phyloP scores from a whole-genome alignment of 1,140 invertebrate species.

The Cataglyphis hispanica region DNA sequence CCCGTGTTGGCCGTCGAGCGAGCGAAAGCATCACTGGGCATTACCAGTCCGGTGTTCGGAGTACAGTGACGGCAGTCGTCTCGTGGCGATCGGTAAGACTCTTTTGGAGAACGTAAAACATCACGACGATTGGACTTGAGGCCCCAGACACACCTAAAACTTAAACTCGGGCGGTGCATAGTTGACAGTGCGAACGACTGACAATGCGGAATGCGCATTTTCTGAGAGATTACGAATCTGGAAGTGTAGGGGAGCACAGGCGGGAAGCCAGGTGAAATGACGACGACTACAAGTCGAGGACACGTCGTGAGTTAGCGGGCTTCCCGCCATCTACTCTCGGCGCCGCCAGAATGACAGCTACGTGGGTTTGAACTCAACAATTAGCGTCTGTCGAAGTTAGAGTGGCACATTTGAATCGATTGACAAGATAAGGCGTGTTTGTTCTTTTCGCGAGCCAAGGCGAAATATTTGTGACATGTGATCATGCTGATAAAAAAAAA shows the following conservation, averaged over 20 bases:
- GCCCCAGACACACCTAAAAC: neutral
- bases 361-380: neutral
- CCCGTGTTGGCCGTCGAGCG: slow-evolving; percentile 24
- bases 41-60: slow-evolving; percentile 64
- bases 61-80: slow-evolving; percentile 56
- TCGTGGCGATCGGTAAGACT: neutral
- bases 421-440: neutral
- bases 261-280: slow-evolving; percentile 9
- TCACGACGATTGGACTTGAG: neutral
- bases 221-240: neutral
- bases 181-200: slow-evolving; percentile 3
- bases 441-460: neutral
- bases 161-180: neutral
- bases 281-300: neutral
- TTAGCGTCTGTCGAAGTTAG: neutral
- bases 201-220: slow-evolving; percentile 39
- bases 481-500: slow-evolving; percentile 16
- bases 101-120: slow-evolving; percentile 10
- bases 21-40: slow-evolving; percentile 50
- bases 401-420: neutral
- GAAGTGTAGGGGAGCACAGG: neutral
- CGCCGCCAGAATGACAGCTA: slow-evolving; percentile 1
- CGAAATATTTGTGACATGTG: neutral
- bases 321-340: slow-evolving; percentile 11
- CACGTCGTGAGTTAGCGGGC: slow-evolving; percentile 18